Percentiles rank a stretch among this genome's conserved stretches.
Evolutionary conservation across 2,113 vertebrate genomes (phyloP).

Genomic region (Eulemur rufifrons): DNA sequence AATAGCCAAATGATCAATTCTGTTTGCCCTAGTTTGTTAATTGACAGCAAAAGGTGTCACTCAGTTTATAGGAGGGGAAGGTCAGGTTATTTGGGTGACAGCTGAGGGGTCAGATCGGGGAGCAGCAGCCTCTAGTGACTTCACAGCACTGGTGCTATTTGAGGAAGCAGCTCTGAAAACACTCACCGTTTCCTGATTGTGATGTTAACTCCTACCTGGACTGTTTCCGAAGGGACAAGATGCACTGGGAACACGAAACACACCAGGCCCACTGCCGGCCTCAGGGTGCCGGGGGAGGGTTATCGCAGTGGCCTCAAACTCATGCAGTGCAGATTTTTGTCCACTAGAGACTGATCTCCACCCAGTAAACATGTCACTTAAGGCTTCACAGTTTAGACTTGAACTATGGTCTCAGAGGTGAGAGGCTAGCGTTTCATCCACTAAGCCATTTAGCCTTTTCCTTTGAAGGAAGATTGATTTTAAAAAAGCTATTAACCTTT

Average conservation of each 20-base stretch:
- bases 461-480: constrained; percentile 89
- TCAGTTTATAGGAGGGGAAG: constrained; percentile 21
- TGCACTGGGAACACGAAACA: not conserved
- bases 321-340: constrained; percentile 85
- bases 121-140: not conserved
- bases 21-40: constrained; percentile 76
- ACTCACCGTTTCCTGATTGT: constrained; percentile 20
- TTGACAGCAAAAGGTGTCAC: constrained; percentile 57
- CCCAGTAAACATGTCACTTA: constrained; percentile 76
- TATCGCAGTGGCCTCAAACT: not conserved
- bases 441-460: constrained; percentile 88
- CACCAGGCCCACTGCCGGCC: not conserved
- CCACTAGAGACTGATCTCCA: constrained; percentile 88
- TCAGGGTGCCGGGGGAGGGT: not conserved
- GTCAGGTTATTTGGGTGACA: constrained; percentile 35
- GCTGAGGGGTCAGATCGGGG: not conserved
- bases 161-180: not conserved
- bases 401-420: constrained; percentile 86
- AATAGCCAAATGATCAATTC: constrained; percentile 71
- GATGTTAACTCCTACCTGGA: constrained; percentile 4
- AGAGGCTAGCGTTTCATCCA: constrained; percentile 86
- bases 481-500: constrained; percentile 89
- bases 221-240: not conserved
- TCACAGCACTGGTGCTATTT: fast-evolving
- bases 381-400: constrained; percentile 82